Evolutionary conservation across 2,113 vertebrate species (phyloP), one percentile per base, ranked within the genome.

Genomic region (Dipodomys merriami): DNA sequence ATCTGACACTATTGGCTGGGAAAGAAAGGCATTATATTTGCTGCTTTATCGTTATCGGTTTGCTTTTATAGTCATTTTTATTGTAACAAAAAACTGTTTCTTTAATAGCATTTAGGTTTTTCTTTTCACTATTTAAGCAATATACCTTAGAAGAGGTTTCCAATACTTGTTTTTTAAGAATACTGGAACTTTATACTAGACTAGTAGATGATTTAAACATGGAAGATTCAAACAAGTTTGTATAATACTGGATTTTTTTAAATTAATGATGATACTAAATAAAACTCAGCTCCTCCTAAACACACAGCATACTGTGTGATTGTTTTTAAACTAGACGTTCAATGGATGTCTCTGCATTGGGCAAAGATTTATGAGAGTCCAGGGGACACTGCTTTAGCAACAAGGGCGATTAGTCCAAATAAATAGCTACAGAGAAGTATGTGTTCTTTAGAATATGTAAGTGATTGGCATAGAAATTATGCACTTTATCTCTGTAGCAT

Each of bases 391-490:
- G 53, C 46, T 88, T 90, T 73, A 93, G 6, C 19, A 9, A 39
- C 11, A 33, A 35, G 30, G 1, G 19, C 33, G 44, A 82, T 35
- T 88, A 78, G 49, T 86, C 5, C 29, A 91, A 82, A 60, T 13
- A 90, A 78, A 53, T 11, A 79, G 57, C 60, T 86, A 3, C 12
- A 73, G 65, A 86, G 79, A 92, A 77, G 29, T 73, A 6, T 77
- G 19, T 65, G 8, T 89, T 91, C 53, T 83, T 89, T 83, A 60
- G 77, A 89, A 60, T n/a, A 64, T 46, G 6, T 49, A 71, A 46
- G 57, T 94, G 86, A 94, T 49, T 87, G 64, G 85, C 90, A 88
- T 0, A 93, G 35, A 88, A 93, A 85, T 80, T 86, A 87, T 81
- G 12, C n/a, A 62, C 44, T 87, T 90, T 95, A 46, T 90, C 82